These are phyloP conservation scores for Protobothrops flavoviridis DNA, from an alignment of 2,113 vertebrate species.

Conservation along the genomic window DNA sequence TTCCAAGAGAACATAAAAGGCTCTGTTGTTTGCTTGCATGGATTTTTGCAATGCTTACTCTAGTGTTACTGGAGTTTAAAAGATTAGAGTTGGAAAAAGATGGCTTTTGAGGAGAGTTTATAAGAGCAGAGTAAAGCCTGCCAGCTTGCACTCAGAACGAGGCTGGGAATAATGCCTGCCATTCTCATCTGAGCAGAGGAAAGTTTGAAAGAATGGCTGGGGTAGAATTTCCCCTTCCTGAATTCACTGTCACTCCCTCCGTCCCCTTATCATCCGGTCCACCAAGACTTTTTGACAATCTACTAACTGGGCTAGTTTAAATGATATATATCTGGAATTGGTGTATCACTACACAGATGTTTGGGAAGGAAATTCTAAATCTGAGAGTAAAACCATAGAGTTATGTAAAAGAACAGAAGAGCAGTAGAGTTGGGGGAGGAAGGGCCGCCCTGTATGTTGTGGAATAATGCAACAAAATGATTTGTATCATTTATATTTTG, in stretches of 20 bases:
- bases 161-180: not conserved
- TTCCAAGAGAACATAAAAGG: not conserved
- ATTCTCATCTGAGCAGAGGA: not conserved
- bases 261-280: not conserved
- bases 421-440: not conserved
- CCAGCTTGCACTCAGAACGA: not conserved
- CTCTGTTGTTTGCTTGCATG: not conserved
- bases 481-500: not conserved
- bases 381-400: not conserved
- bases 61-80: not conserved
- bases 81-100: not conserved
- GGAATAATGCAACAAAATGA: not conserved
- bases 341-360: not conserved
- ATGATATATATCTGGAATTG: not conserved
- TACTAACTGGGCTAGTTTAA: not conserved
- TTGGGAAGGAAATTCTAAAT: not conserved
- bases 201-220: not conserved
- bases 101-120: not conserved
- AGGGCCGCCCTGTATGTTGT: not conserved
- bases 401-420: not conserved
- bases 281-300: not conserved
- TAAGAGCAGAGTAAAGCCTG: not conserved
- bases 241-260: not conserved
- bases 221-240: not conserved
- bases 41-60: not conserved